These are phyloP conservation scores for Cryptotis parvus DNA, from an alignment of 2,113 vertebrate species.

Conservation along the genomic window DNA sequence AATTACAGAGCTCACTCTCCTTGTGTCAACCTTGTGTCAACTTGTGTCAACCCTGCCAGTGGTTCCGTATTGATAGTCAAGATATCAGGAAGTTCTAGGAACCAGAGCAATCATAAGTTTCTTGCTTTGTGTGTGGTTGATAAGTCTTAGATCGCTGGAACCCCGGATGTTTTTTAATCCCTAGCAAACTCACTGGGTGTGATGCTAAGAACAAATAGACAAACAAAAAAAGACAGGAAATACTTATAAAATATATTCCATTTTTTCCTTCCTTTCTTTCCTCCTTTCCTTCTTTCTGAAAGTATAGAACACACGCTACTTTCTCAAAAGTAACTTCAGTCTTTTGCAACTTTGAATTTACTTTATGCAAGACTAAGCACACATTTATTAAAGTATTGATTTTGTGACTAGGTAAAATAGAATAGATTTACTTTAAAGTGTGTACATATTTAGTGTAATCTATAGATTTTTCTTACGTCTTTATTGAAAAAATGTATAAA, in stretches of 20 bases:
- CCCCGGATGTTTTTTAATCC: too few relatives aligned
- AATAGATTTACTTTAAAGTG: background rate
- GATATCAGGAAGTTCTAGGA: background rate
- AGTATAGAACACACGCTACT: background rate
- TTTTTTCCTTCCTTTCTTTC: too few relatives aligned
- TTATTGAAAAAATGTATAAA: background rate
- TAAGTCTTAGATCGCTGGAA: too few relatives aligned
- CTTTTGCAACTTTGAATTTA: background rate
- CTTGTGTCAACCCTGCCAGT: background rate
- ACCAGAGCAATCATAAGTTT: too few relatives aligned
- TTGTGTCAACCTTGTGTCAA: too few relatives aligned
- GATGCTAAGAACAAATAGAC: too few relatives aligned
- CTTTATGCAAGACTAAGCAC: background rate
- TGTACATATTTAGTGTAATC: background rate
- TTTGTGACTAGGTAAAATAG: background rate
- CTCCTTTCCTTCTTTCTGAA: too few relatives aligned
- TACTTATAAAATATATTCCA: too few relatives aligned
- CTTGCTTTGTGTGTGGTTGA: too few relatives aligned
- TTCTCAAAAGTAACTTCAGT: background rate
- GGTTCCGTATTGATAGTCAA: background rate
- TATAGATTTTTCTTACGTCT: background rate
- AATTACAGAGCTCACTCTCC: background rate
- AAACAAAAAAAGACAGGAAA: too few relatives aligned
- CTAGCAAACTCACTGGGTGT: too few relatives aligned
- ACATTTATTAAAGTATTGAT: background rate